Percentiles rank a stretch among this genome's conserved stretches.
Evolutionary conservation across 2,113 vertebrate genomes (phyloP).

Genomic region (Chrysemys picta): DNA sequence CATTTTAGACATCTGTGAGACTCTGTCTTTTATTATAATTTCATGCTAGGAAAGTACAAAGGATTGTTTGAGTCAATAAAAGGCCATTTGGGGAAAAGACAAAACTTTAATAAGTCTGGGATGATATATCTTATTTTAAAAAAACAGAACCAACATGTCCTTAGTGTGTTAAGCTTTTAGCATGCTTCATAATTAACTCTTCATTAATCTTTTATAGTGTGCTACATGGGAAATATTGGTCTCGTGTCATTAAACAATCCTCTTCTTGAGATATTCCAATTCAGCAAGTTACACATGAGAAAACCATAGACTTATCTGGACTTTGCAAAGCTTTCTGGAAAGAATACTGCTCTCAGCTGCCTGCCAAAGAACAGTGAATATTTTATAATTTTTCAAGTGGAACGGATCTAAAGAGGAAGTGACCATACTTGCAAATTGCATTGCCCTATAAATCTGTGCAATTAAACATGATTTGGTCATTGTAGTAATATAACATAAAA

Average conservation of each 20-base stretch:
- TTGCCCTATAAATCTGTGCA: conserved; percentile 2
- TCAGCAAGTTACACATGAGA: conserved; percentile 23
- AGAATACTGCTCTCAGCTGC: background rate
- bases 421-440: background rate
- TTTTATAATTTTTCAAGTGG: conserved; percentile 23
- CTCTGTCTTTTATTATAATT: conserved; percentile 68
- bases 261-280: background rate
- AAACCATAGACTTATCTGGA: background rate
- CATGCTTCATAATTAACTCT: conserved; percentile 8
- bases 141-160: background rate
- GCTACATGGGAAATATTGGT: background rate
- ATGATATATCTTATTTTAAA: conserved; percentile 61
- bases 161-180: conserved; percentile 15
- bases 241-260: conserved; percentile 6
- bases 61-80: conserved; percentile 66
- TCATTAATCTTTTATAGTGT: background rate
- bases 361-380: background rate
- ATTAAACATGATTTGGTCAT: background rate
- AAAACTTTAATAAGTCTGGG: conserved; percentile 59
- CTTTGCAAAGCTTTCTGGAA: conserved; percentile 15
- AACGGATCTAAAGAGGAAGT: conserved; percentile 4
- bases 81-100: conserved; percentile 47
- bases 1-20: conserved; percentile 63
- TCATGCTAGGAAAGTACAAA: conserved; percentile 63
- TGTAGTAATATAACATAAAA: conserved; percentile 24